Base-by-base conservation (phyloP, 2,888 invertebrate species). In the Artemia sinica region DNA sequence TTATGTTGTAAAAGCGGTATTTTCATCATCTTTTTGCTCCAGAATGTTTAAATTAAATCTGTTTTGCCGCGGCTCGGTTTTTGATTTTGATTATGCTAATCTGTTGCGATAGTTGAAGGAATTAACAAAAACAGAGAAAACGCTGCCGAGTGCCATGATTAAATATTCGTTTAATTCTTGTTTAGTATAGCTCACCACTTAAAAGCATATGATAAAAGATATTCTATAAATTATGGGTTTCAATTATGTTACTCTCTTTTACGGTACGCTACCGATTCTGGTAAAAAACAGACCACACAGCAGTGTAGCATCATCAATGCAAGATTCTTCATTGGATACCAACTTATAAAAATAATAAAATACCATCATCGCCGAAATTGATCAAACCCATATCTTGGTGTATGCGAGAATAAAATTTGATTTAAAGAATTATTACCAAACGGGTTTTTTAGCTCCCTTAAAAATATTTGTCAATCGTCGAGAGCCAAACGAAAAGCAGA, bases 101-200 rank as follows among this genome's bases (percentile, higher is more conserved):
- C 28, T 58, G 63, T 58, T 58, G n/a, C 14, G 18, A 58, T 58
- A 9, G 63, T 58, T 58, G 63, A n/a, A 58, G 18, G 18, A 58
- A 58, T 58, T 58, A 18, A 28, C 63, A 58, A 58, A 58, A 58
- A 58, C 63, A 58, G n/a, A 41, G 9, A 58, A 28, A 28, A 58
- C 10, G n/a, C 63, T 58, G 63, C 63, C n/a, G 63, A 58, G 63
- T 58, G n/a, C 63, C 63, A 58, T 58, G 63, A 58, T 58, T 58
- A 58, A 58, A 58, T 58, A 58, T 58, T 58, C 63, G 63, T 58
- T 58, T 58, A 58, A 58, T 58, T 58, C 63, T 58, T 58, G 63
- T 58, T 58, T 58, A 58, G 63, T 18, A 28, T 10, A 28, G 14
- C 63, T 58, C 63, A 58, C 14, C 11, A 58, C 14, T 58, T 58